These are phyloP conservation scores for Lypha dubia DNA, from an alignment of 2,888 invertebrate species.

Conservation along the genomic window DNA sequence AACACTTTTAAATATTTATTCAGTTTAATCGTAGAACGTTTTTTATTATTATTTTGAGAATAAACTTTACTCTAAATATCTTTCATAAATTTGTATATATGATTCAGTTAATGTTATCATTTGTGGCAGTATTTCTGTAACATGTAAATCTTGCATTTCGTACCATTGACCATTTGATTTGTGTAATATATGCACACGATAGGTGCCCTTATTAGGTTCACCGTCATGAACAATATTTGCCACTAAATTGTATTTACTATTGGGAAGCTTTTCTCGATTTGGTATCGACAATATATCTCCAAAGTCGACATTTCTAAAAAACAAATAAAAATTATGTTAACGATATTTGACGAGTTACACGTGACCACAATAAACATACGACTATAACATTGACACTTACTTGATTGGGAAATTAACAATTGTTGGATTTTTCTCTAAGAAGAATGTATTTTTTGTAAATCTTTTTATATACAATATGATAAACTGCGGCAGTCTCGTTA, in stretches of 20 bases:
- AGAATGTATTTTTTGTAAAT: constrained; percentile 99
- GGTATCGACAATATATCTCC: constrained; percentile 96
- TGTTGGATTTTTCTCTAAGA: constrained; percentile 99
- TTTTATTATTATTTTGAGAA: background rate
- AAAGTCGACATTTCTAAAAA: constrained; percentile 95
- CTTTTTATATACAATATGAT: constrained; percentile 98
- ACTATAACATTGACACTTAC: constrained; percentile 86
- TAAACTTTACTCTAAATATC: constrained; percentile 75
- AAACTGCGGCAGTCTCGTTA: constrained; percentile 96
- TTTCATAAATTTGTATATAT: constrained; percentile 95
- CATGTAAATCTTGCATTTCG: constrained; percentile 98
- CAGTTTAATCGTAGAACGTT: background rate
- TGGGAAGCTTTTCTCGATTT: constrained; percentile 89
- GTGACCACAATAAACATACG: background rate
- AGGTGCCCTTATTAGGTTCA: constrained; percentile 96
- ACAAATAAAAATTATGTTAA: background rate
- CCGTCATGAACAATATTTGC: constrained; percentile 99
- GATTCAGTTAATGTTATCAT: constrained; percentile 99
- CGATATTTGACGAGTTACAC: background rate
- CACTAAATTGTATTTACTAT: constrained; percentile 97
- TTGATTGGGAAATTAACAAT: constrained; percentile 99
- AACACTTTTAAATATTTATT: background rate
- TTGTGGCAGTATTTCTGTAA: constrained; percentile 98
- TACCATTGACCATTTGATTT: constrained; percentile 93
- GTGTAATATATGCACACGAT: constrained; percentile 96